A percentile compares a stretch with the other conserved stretches of the same genome.
Conservation (phyloP, 2,113 vertebrate genomes). For the Pica pica region DNA sequence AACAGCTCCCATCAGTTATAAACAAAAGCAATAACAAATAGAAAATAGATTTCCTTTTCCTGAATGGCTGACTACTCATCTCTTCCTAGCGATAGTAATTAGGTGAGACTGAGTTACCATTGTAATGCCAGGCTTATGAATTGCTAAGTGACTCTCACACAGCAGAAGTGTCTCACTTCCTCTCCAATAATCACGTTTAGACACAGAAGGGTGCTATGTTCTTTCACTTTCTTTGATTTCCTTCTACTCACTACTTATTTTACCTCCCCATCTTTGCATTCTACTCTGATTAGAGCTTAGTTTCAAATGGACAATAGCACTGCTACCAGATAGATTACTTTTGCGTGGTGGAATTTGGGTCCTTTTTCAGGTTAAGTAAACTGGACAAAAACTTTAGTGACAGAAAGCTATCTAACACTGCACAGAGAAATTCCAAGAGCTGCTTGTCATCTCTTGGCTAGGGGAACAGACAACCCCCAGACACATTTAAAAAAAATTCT, state of each 20-base stretch:
- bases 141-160: neutral
- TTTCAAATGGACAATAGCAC: neutral
- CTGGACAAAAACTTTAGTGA: neutral
- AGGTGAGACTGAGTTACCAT: neutral
- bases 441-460: neutral
- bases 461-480: neutral
- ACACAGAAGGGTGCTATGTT: neutral
- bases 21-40: neutral
- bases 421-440: slow-evolving; percentile 7
- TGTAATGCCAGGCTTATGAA: neutral
- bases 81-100: neutral
- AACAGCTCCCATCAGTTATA: neutral
- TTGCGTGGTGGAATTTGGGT: neutral
- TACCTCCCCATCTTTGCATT: neutral
- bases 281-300: neutral
- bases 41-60: neutral
- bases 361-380: neutral
- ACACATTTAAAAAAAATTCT: neutral
- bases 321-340: neutral
- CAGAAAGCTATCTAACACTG: neutral
- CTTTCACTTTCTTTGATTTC: neutral
- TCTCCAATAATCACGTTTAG: neutral
- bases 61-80: neutral
- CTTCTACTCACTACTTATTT: neutral
- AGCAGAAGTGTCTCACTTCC: neutral